Base-by-base conservation (phyloP, 1,140 invertebrate species). In the Calliopsis andreniformis region DNA sequence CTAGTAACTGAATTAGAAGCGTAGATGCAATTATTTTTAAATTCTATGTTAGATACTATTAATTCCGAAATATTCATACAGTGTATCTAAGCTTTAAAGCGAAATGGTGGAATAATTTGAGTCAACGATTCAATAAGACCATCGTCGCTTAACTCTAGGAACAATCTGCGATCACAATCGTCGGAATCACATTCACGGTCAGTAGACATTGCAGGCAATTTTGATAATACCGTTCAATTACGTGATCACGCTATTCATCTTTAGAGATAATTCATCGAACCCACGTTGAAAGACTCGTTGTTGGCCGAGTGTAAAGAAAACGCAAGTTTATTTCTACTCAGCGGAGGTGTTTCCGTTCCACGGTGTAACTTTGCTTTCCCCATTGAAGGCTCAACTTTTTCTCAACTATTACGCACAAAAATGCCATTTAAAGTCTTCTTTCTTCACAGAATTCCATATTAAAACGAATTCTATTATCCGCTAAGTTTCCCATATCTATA, bases 351-450 rank as follows among this genome's bases (percentile, higher is more conserved):
- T 73, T 56, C 71, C 71, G 62, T 66, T 73, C 62, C 71, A 64
- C 49, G 39, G n/a, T 35, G 61, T 66, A 56, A 45, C 49, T 73
- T 73, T 73, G 62, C 71, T 73, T 73, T 73, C 71, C 62, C 71
- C 61, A 32, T 64, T 64, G 30, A 64, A 55, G 39, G n/a, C 3
- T 30, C 25, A 72, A 25, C 35, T 55, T 64, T 73, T 53, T 73
- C 70, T 64, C 61, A 63, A 55, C 42, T 59, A 69, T 69, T 56
- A 35, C 67, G 42, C 55, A 25, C 43, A 69, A 45, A 35, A 61
- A 16, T 35, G n/a, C 45, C 45, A 18, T 47, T 3, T 3, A 47
- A 47, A n/a, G 4, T n/a, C 16, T 47, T 47, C n/a, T 47, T 47
- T 47, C 45, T 1, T 47, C 14, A 1, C 18, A 47, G 5, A 18